phyloP scores from a whole-genome alignment of 2,113 vertebrate genomes.

The Myxocyprinus asiaticus region DNA sequence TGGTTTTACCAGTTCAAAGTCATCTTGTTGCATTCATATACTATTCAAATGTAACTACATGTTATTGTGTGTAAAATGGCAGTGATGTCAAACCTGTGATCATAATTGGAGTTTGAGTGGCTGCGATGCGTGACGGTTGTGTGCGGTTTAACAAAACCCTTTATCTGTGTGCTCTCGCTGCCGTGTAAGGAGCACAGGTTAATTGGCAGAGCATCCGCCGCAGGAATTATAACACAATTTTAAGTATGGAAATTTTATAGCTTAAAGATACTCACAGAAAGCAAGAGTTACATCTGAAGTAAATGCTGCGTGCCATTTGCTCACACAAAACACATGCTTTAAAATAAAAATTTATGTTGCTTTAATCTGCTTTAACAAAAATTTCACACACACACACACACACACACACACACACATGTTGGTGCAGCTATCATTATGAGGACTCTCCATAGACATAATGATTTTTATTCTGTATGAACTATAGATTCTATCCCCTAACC shows the following conservation, averaged over 20 bases:
- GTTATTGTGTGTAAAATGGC: background rate
- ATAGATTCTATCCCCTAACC: no score
- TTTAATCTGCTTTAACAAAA: no score
- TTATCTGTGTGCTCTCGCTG: slow-evolving; percentile 38
- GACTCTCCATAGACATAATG: no score
- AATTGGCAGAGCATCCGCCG: slow-evolving; percentile 49
- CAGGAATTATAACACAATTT: slow-evolving; percentile 64
- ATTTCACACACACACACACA: no score
- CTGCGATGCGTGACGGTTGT: background rate
- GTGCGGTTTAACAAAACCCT: slow-evolving; percentile 13
- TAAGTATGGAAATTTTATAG: slow-evolving; percentile 59
- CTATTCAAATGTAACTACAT: background rate
- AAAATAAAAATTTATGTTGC: no score
- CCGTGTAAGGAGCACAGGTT: slow-evolving; percentile 59
- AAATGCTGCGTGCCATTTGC: slow-evolving; percentile 24
- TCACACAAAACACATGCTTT: no score
- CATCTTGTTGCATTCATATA: background rate
- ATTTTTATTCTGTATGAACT: no score
- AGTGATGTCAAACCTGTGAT: slow-evolving; percentile 34
- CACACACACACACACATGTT: no score
- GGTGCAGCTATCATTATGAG: no score
- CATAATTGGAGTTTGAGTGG: slow-evolving; percentile 26
- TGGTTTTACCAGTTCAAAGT: background rate
- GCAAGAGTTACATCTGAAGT: slow-evolving; percentile 44
- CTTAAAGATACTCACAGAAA: slow-evolving; percentile 53